A percentile compares a stretch with the other conserved stretches of the same genome.
These are phyloP conservation scores for Carabus problematicus DNA, from an alignment of 2,888 invertebrate genomes.

Conservation along the genomic window DNA sequence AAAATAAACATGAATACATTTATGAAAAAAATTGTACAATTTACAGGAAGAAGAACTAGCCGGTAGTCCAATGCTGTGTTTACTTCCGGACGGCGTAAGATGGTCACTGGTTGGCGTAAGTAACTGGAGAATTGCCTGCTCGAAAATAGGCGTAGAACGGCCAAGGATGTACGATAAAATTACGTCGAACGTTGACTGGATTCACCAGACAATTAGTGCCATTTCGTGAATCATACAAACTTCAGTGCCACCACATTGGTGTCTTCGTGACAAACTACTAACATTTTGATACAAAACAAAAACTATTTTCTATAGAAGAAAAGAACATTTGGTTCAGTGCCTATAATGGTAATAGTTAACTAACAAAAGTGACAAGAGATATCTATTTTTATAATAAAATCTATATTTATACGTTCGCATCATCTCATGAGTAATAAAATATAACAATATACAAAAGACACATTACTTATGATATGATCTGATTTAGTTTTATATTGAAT, in stretches of 20 bases:
- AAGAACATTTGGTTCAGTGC: too few species aligned
- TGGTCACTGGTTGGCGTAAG: slow-evolving; percentile 85
- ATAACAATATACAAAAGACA: background rate
- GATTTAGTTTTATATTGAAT: too few species aligned
- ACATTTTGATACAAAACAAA: slow-evolving; percentile 42
- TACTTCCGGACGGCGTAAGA: slow-evolving; percentile 71
- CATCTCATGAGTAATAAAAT: background rate
- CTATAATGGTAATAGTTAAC: background rate
- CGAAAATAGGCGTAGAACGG: slow-evolving; percentile 76
- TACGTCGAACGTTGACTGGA: slow-evolving; percentile 85
- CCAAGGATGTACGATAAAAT: slow-evolving; percentile 86
- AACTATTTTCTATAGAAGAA: slow-evolving; percentile 35
- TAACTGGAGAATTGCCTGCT: slow-evolving; percentile 87
- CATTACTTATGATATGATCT: too few species aligned
- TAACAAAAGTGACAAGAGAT: slow-evolving; percentile 13
- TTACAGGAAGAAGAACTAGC: slow-evolving; percentile 85
- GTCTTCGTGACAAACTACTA: slow-evolving; percentile 41
- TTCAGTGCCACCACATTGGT: slow-evolving; percentile 32
- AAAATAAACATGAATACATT: background rate
- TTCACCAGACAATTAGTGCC: slow-evolving; percentile 73
- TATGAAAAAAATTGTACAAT: background rate
- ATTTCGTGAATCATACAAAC: slow-evolving; percentile 45
- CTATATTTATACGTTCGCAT: background rate
- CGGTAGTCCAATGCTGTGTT: slow-evolving; percentile 85
- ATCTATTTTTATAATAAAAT: slow-evolving; percentile 11